phyloP scores from a whole-genome alignment of 2,888 invertebrate species.

The Entomobrya multifasciata region DNA sequence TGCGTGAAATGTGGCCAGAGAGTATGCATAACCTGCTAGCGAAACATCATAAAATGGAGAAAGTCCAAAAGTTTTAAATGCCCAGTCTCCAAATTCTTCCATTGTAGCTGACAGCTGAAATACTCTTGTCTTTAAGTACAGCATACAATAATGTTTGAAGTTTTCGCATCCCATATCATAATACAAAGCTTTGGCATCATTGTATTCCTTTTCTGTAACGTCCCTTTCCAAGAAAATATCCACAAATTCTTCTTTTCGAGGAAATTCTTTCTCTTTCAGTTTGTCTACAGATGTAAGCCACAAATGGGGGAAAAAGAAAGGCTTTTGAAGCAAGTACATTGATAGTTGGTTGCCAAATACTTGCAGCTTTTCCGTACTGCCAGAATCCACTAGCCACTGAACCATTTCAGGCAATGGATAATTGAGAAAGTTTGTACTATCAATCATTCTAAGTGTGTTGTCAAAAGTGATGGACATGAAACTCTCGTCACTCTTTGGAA shows the following conservation, averaged over 20 bases:
- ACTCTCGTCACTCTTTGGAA: background rate
- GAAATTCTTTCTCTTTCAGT: background rate
- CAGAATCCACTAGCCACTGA: background rate
- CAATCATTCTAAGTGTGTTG: background rate
- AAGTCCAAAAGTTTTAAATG: background rate
- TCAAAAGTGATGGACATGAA: background rate
- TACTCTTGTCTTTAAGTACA: background rate
- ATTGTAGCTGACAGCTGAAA: background rate
- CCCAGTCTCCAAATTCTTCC: conserved; percentile 1
- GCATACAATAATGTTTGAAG: background rate
- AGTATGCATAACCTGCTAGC: background rate
- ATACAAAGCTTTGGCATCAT: background rate
- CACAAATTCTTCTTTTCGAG: background rate
- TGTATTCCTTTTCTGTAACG: background rate
- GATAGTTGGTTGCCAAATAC: too few relatives aligned
- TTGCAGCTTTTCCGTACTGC: background rate
- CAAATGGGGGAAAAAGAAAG: background rate
- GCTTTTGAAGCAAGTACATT: background rate
- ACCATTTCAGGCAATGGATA: background rate
- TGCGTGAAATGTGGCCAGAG: background rate
- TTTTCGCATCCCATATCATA: background rate
- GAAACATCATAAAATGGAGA: background rate
- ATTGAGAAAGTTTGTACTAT: background rate
- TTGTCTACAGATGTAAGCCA: background rate
- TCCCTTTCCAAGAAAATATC: background rate